A percentile compares a stretch with the other conserved stretches of the same genome.
Conservation (phyloP, 2,888 invertebrate genomes). For the Ophion ellenae region DNA sequence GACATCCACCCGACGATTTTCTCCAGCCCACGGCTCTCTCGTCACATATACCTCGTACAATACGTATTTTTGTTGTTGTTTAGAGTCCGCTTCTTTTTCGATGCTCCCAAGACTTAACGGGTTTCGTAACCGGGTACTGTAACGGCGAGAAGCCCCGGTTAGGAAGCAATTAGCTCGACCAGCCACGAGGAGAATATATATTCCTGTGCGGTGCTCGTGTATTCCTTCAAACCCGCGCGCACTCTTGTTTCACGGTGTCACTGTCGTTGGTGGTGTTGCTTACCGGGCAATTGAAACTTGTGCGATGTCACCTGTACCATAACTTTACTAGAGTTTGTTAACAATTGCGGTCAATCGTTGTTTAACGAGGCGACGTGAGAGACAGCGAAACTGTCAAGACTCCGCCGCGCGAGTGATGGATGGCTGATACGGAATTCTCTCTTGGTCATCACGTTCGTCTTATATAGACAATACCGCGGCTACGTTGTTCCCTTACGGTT, state of each 20-base stretch:
- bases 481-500: constrained; percentile 51
- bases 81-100: constrained; percentile 3
- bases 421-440: constrained; percentile 18
- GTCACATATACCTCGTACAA: not conserved
- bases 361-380: constrained; percentile 39
- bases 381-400: constrained; percentile 7
- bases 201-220: constrained; percentile 25
- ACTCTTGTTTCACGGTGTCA: constrained; percentile 26
- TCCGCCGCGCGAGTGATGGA: constrained; percentile 18
- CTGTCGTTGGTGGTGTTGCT: not conserved
- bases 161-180: constrained; percentile 64
- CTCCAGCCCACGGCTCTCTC: too few species aligned
- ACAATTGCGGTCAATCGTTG: constrained; percentile 55
- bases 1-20: too few species aligned
- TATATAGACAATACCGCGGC: constrained; percentile 29
- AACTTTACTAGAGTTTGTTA: constrained; percentile 47
- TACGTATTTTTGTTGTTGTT: not conserved
- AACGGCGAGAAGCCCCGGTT: constrained; percentile 44
- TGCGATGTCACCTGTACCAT: constrained; percentile 17
- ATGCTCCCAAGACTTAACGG: constrained; percentile 30
- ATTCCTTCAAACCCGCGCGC: not conserved
- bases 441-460: constrained; percentile 13
- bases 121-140: constrained; percentile 36
- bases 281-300: constrained; percentile 34
- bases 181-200: constrained; percentile 49